Conservation (phyloP, 2,888 invertebrate species). For the Drosophila barbarae region DNA sequence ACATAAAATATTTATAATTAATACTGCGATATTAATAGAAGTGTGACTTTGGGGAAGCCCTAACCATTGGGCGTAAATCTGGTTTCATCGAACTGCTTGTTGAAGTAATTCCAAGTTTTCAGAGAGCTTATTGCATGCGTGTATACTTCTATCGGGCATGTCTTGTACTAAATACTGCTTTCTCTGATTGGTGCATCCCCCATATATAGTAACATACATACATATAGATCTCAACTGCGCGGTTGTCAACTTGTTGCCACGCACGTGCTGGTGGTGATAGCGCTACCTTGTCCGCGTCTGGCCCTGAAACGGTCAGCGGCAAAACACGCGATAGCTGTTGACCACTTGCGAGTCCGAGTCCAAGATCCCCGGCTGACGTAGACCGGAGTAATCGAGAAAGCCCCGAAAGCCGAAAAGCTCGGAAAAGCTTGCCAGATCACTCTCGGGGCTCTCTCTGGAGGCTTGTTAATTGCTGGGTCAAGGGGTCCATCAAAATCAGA, state of each 20-base stretch:
- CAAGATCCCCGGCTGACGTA: constrained; percentile 12
- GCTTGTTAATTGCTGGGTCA: constrained; percentile 22
- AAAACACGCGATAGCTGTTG: constrained; percentile 32
- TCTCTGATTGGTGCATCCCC: neutral
- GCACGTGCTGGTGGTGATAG: constrained; percentile 28
- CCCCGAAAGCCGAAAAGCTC: constrained; percentile 21
- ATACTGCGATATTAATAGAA: neutral
- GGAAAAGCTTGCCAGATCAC: constrained; percentile 7
- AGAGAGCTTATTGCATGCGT: neutral
- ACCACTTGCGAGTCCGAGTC: constrained; percentile 1
- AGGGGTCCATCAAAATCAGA: constrained; percentile 24
- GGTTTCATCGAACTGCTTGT: neutral
- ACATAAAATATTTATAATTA: neutral
- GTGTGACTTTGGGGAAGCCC: neutral
- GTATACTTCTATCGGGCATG: neutral
- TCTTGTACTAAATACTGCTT: neutral
- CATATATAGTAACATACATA: neutral
- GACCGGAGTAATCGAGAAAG: neutral
- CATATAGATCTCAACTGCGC: neutral
- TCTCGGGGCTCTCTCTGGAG: constrained; percentile 6
- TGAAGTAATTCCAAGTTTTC: neutral
- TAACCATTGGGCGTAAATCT: neutral
- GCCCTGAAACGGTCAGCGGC: constrained; percentile 6
- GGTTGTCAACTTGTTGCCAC: constrained; percentile 13
- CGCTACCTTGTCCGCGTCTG: constrained; percentile 8